phyloP scores from a whole-genome alignment of 2,888 invertebrate genomes.

The Torymus aiolomorphi region DNA sequence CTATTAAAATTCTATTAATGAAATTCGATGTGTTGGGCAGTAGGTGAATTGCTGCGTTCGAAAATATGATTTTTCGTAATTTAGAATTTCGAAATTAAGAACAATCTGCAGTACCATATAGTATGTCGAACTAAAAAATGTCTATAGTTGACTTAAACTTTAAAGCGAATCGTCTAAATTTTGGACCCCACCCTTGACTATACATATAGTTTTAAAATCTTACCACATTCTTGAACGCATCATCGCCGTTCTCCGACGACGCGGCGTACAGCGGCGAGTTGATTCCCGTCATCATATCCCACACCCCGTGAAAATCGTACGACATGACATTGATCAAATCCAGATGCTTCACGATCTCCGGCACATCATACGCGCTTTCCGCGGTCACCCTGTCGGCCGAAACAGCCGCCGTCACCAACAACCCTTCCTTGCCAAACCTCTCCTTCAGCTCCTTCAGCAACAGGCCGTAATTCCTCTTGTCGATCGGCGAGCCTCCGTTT shows the following conservation, averaged over 20 bases:
- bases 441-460: constrained; percentile 78
- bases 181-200: too few relatives aligned
- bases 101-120: too few relatives aligned
- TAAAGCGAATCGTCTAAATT: too few relatives aligned
- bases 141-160: too few relatives aligned
- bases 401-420: constrained; percentile 73
- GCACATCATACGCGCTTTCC: constrained; percentile 79
- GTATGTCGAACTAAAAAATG: too few relatives aligned
- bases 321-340: constrained; percentile 84
- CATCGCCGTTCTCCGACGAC: constrained; percentile 55
- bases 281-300: constrained; percentile 81
- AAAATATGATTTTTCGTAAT: too few relatives aligned
- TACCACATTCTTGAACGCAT: neutral
- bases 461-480: constrained; percentile 77
- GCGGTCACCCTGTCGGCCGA: constrained; percentile 77
- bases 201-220: constrained; percentile 61
- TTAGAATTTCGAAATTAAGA: too few relatives aligned
- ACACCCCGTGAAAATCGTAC: constrained; percentile 83
- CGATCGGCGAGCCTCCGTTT: constrained; percentile 76
- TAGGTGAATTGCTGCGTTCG: too few relatives aligned
- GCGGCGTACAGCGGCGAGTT: constrained; percentile 80
- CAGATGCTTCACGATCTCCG: constrained; percentile 79
- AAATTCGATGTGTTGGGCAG: too few relatives aligned
- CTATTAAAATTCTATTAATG: too few relatives aligned
- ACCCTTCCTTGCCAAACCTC: constrained; percentile 77